A percentile compares a stretch with the other conserved stretches of the same genome.
These are phyloP conservation scores for Aquatica leii DNA, from an alignment of 2,888 invertebrate species.

Conservation along the genomic window DNA sequence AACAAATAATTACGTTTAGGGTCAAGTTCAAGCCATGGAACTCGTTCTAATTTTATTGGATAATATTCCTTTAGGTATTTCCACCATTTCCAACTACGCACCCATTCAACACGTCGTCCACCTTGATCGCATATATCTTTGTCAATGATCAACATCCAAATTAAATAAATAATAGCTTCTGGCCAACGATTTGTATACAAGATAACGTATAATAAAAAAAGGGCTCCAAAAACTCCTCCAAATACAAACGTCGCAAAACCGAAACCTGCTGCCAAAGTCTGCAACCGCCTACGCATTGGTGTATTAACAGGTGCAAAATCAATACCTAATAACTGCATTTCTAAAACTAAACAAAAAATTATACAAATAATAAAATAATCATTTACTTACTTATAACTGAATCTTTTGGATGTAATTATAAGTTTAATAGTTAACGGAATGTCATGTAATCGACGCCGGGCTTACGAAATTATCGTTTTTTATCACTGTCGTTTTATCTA, in stretches of 20 bases:
- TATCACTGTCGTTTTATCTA: too few relatives aligned
- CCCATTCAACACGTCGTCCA: constrained; percentile 58
- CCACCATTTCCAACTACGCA: constrained; percentile 76
- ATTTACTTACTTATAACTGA: constrained; percentile 1
- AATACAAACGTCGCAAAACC: constrained; percentile 75
- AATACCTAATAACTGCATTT: constrained; percentile 56
- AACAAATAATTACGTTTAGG: constrained; percentile 84
- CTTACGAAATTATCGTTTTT: too few relatives aligned
- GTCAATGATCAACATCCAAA: constrained; percentile 70
- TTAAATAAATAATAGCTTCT: constrained; percentile 66
- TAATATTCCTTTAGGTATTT: constrained; percentile 82
- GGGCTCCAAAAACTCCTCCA: constrained; percentile 64
- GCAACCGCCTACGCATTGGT: constrained; percentile 79
- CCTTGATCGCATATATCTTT: constrained; percentile 67
- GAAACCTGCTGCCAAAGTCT: constrained; percentile 79
- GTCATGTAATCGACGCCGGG: too few relatives aligned
- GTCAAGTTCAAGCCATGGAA: constrained; percentile 84
- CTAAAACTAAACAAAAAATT: constrained; percentile 7
- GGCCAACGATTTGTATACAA: constrained; percentile 65
- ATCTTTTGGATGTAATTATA: constrained; percentile 12
- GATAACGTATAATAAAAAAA: constrained; percentile 67
- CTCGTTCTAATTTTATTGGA: constrained; percentile 82
- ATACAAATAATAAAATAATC: too few relatives aligned
- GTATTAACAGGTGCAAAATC: constrained; percentile 86
- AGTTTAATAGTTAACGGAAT: neutral